Conservation (phyloP, 2,113 vertebrate genomes). For the Poecile atricapillus region DNA sequence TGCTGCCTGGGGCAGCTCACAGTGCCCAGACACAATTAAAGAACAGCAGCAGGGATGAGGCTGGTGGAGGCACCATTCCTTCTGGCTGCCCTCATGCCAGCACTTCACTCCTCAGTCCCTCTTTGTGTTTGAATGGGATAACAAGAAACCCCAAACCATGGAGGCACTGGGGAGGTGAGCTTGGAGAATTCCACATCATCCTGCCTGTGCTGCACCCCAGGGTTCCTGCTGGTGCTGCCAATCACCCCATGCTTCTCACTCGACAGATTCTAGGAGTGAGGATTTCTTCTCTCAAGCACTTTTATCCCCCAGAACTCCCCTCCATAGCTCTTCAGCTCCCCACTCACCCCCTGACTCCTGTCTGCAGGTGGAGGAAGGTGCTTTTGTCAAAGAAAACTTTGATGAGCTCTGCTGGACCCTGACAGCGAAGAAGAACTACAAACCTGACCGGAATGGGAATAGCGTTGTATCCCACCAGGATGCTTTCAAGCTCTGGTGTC, state of each 20-base stretch:
- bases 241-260: background rate
- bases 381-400: constrained; percentile 90
- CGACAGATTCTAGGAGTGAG: background rate
- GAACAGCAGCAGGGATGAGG: rapidly evolving
- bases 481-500: constrained; percentile 93
- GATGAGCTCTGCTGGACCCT: constrained; percentile 97
- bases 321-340: background rate
- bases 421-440: constrained; percentile 95
- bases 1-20: rapidly evolving
- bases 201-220: background rate
- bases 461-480: constrained; percentile 81
- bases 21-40: rapidly evolving
- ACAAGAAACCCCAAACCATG: background rate
- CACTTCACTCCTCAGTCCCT: background rate
- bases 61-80: background rate
- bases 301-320: background rate
- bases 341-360: background rate
- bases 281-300: background rate
- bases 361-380: constrained; percentile 86
- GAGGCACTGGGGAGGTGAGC: background rate
- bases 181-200: background rate
- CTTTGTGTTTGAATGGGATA: background rate
- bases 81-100: background rate
- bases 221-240: background rate
- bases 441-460: constrained; percentile 73